Base-by-base conservation (phyloP, 2,113 vertebrate species). In the Cisticola juncidis region DNA sequence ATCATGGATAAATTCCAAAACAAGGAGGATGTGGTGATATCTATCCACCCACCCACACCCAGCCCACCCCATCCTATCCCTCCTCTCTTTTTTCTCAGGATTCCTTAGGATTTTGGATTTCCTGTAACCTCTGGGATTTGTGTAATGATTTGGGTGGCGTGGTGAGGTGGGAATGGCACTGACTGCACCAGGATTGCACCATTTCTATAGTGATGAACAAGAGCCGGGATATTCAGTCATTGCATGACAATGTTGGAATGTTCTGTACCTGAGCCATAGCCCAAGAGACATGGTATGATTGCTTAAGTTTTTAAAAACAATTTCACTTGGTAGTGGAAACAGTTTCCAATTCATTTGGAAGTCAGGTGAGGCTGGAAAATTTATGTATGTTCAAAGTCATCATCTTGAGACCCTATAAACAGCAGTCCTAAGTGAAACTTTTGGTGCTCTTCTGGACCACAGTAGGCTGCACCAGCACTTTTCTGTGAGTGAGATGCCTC, bases 11-110 rank as follows among this genome's bases (percentile, higher is more conserved):
- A 87, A 84, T 64, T 88, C 47, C 69, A 81, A 74, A 84, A n/a
- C 4, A 2, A 23, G 83, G 23, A 25, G 77, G 28, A 25, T 40
- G 18, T 18, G 35, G 4, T 0, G 0, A 40, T 25, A 5, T 35
- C 9, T 25, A 25, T 20, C 24, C 12, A n/a, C 6, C 4, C 23
- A 45, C 14, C 24, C 6, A 19, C 47, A 33, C 25, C 10, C 33
- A 45, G 8, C 13, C 17, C 33, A 54, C 5, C 17, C 31, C 5
- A 35, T 35, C 22, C 12, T 14, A 38, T 15, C 14, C 6, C 11
- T 44, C 15, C 6, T 22, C 45, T 23, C 19, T 29, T 45, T 79
- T 54, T 47, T 21, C 48, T 70, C 20, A 51, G 45, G 14, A 5
- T 77, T 18, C 11, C 2, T 1, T n/a, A 21, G 7, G 15, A 62